Evolutionary conservation across 2,888 invertebrate genomes (phyloP), one percentile per base, ranked within the genome.

Genomic region (Drosophila phalerata): DNA sequence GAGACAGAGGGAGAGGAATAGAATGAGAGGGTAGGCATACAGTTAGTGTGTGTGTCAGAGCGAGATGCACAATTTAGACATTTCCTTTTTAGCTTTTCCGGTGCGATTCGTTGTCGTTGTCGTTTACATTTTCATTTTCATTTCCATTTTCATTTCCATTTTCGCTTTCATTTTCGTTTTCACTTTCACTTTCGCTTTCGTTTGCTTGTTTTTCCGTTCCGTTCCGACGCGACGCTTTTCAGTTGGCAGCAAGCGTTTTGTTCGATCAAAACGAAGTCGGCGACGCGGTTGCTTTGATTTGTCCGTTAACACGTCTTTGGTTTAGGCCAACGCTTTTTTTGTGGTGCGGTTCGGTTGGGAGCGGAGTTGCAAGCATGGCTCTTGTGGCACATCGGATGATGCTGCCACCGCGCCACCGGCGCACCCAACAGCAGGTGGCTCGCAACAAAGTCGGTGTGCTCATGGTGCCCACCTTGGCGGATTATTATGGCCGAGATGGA

Each of bases 371-470:
- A 19, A 74, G 57, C 48, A 91, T 91, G 91, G 87, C 91, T 68
- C 69, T 91, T 49, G 83, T 91, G 63, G 90, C 91, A 45, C 91
- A 91, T 73, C 90, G 91, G 9, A 90, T 91, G 91, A 90, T 91
- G 84, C 71, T 90, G 79, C 84, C 89, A 22, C 22, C 72, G 48
- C 85, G 85, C 45, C 68, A 70, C 37, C 83, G 82, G 6, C 81
- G 77, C 53, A 76, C 77, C 2, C 85, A 83, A 56, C 80, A 86
- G 72, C 79, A 81, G 56, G 68, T 87, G 68, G 88, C 79, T 8
- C 69, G 79, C 37, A 90, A 91, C 40, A 91, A 90, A 72, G 90
- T 91, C 6, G 90, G 89, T 38, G 89, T 91, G 15, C 64, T 91
- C 42, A 25, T 83, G 22, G 89, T 89, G 63, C 90, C 91, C 55